These are phyloP conservation scores for Escarpia spicata DNA, from an alignment of 2,888 invertebrate genomes.

Conservation along the genomic window DNA sequence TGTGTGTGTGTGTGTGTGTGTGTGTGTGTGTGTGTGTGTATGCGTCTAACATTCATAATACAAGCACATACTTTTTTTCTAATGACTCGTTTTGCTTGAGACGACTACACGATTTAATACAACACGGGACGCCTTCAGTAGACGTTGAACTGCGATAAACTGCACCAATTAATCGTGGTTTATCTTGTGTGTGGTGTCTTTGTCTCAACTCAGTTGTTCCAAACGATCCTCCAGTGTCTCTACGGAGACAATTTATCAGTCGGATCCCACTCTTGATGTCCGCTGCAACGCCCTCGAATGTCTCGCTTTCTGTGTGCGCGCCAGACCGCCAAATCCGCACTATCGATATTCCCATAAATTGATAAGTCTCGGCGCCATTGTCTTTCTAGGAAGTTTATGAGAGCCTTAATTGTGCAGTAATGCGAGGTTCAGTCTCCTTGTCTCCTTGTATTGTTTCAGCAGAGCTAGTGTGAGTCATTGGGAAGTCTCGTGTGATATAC, in stretches of 20 bases:
- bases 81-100: background rate
- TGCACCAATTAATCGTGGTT: background rate
- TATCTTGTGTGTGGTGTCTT: background rate
- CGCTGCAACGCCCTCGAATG: background rate
- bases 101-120: background rate
- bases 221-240: background rate
- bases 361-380: background rate
- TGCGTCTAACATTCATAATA: background rate
- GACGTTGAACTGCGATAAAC: background rate
- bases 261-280: background rate
- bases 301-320: background rate
- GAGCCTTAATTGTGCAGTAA: background rate
- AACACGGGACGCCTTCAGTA: background rate
- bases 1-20: background rate
- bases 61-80: background rate
- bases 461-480: background rate
- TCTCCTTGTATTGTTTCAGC: background rate
- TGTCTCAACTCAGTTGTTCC: conserved; percentile 5
- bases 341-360: background rate
- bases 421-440: background rate
- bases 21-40: background rate
- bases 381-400: background rate
- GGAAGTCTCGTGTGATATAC: background rate
- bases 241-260: background rate
- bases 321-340: background rate